phyloP scores from a whole-genome alignment of 2,888 invertebrate species.

The Metopia argyrocephala region DNA sequence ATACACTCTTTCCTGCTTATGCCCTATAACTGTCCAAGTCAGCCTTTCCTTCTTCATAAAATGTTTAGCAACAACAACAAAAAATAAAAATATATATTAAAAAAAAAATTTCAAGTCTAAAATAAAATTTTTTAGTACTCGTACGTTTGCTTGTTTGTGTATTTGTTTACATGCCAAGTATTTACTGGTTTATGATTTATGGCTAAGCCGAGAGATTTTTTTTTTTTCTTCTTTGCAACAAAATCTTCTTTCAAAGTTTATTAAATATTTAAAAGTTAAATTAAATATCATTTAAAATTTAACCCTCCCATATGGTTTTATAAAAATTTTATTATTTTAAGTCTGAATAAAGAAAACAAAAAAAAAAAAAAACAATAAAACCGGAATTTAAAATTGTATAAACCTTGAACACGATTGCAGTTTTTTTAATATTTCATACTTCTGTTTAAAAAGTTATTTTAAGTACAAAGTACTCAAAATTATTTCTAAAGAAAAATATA shows the following conservation, averaged over 20 bases:
- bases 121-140: not conserved
- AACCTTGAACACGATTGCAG: too few species aligned
- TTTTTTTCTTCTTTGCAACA: not conserved
- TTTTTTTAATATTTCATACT: too few species aligned
- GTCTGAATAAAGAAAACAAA: too few species aligned
- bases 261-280: not conserved
- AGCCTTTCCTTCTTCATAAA: too few species aligned
- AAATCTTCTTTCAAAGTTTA: not conserved
- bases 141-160: not conserved
- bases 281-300: not conserved
- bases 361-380: too few species aligned
- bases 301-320: not conserved
- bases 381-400: too few species aligned
- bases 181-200: not conserved
- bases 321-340: not conserved
- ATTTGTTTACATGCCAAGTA: not conserved
- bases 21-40: not conserved
- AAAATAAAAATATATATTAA: not conserved
- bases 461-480: too few species aligned
- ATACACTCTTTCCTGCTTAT: not conserved
- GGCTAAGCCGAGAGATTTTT: not conserved
- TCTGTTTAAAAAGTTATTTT: too few species aligned
- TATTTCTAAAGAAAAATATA: too few species aligned
- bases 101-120: not conserved
- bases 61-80: too few species aligned